A percentile compares a stretch with the other conserved stretches of the same genome.
These are phyloP conservation scores for Cyphomyrus plagiostoma DNA, from an alignment of 2,113 vertebrate species.

Conservation along the genomic window DNA sequence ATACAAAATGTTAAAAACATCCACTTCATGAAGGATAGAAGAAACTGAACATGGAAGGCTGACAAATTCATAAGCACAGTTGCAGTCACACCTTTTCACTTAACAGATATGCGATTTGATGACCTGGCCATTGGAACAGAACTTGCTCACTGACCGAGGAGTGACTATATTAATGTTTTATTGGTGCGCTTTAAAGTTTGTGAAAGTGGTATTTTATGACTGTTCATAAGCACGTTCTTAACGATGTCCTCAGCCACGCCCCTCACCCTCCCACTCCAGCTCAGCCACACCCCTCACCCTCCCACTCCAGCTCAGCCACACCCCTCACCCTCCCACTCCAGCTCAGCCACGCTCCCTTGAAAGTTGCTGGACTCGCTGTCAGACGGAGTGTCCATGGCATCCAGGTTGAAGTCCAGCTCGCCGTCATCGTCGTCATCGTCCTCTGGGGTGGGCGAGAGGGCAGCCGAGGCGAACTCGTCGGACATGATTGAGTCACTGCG, in stretches of 20 bases:
- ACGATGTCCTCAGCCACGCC: neutral
- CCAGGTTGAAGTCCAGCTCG: slow-evolving; percentile 59
- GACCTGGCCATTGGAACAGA: neutral
- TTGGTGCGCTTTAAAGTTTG: neutral
- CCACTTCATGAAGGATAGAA: neutral
- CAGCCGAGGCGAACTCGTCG: slow-evolving; percentile 40
- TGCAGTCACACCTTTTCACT: neutral
- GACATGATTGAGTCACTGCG: slow-evolving; percentile 31
- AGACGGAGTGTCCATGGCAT: slow-evolving; percentile 67
- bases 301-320: neutral
- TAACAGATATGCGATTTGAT: neutral
- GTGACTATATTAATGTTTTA: neutral
- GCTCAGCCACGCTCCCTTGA: slow-evolving; percentile 47
- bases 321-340: slow-evolving; percentile 65
- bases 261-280: slow-evolving; percentile 44
- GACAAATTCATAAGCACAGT: neutral
- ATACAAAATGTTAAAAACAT: neutral
- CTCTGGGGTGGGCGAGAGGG: slow-evolving; percentile 35
- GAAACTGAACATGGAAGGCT: neutral
- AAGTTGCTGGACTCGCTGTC: slow-evolving; percentile 65
- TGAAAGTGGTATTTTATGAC: neutral
- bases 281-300: slow-evolving; percentile 42
- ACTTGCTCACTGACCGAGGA: neutral
- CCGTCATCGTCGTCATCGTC: slow-evolving; percentile 38
- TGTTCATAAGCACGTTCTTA: too few relatives aligned